These are phyloP conservation scores for Torymus tubicola DNA, from an alignment of 2,888 invertebrate species.

Conservation along the genomic window DNA sequence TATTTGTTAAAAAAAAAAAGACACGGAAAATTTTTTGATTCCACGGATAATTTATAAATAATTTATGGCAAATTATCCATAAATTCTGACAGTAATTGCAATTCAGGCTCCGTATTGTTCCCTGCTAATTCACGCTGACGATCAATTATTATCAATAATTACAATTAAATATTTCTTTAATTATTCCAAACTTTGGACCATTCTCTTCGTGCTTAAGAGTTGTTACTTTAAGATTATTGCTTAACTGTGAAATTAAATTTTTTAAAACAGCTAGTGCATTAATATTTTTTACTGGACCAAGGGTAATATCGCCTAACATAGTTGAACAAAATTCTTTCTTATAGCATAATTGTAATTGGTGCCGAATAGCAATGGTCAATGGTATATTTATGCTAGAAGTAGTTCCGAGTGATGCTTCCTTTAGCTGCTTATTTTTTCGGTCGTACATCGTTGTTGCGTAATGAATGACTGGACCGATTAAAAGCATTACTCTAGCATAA, in stretches of 20 bases:
- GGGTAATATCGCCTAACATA: not conserved
- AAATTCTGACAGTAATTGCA: too few species aligned
- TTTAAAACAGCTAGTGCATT: not conserved
- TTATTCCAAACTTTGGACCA: too few species aligned
- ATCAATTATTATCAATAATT: too few species aligned
- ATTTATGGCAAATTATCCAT: too few species aligned
- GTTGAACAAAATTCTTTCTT: conserved; percentile 8
- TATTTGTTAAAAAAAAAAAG: too few species aligned
- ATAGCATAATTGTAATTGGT: conserved; percentile 9
- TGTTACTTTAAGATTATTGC: not conserved
- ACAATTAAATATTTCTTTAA: too few species aligned
- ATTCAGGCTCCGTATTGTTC: too few species aligned
- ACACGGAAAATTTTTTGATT: too few species aligned
- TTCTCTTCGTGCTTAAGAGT: not conserved
- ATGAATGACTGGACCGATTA: not conserved
- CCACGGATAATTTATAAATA: too few species aligned
- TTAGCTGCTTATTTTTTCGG: conserved; percentile 6
- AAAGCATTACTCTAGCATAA: conserved; percentile 8
- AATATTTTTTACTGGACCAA: conserved; percentile 1
- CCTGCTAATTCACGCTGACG: too few species aligned
- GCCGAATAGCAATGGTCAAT: not conserved
- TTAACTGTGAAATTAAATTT: not conserved
- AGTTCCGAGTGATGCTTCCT: not conserved
- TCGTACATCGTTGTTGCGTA: not conserved
- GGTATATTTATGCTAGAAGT: conserved; percentile 6